phyloP scores from a whole-genome alignment of 2,888 invertebrate genomes.

The Volucella bombylans region DNA sequence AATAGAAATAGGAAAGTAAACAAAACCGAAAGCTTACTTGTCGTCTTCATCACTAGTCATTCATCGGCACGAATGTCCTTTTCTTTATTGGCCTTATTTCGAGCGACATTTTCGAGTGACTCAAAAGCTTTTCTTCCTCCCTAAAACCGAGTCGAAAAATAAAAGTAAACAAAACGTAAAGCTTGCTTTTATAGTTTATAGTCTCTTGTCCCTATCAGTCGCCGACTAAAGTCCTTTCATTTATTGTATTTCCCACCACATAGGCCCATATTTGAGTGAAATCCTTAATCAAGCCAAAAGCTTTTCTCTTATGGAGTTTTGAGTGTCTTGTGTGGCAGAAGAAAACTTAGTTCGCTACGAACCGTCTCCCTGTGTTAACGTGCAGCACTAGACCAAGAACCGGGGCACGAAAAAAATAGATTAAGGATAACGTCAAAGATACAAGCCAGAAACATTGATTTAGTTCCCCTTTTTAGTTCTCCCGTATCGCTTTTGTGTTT shows the following conservation, averaged over 20 bases:
- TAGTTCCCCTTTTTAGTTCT: slow-evolving; percentile 42
- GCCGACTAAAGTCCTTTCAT: too few relatives aligned
- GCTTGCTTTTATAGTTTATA: too few relatives aligned
- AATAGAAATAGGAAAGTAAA: slow-evolving; percentile 49
- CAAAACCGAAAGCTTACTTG: slow-evolving; percentile 58
- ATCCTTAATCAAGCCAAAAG: slow-evolving; percentile 31
- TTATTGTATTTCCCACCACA: too few relatives aligned
- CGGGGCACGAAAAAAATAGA: slow-evolving; percentile 29
- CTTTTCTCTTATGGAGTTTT: slow-evolving; percentile 28
- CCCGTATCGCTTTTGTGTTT: slow-evolving; percentile 44
- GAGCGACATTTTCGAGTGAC: slow-evolving; percentile 37
- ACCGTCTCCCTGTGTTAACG: slow-evolving; percentile 67
- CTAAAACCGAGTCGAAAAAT: too few relatives aligned
- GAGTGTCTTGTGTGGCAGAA: slow-evolving; percentile 15
- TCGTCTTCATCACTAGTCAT: too few relatives aligned
- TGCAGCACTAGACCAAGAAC: slow-evolving; percentile 29
- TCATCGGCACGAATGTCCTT: slow-evolving; percentile 35
- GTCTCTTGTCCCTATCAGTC: too few relatives aligned
- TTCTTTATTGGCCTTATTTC: not conserved
- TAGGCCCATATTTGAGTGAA: slow-evolving; percentile 37
- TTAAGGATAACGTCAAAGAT: slow-evolving; percentile 61
- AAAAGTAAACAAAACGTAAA: too few relatives aligned
- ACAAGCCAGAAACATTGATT: slow-evolving; percentile 58
- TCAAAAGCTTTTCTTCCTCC: slow-evolving; percentile 13
- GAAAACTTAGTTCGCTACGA: slow-evolving; percentile 70